A percentile compares a stretch with the other conserved stretches of the same genome.
These are phyloP conservation scores for Argyra leucocephala DNA, from an alignment of 2,888 invertebrate genomes.

Conservation along the genomic window DNA sequence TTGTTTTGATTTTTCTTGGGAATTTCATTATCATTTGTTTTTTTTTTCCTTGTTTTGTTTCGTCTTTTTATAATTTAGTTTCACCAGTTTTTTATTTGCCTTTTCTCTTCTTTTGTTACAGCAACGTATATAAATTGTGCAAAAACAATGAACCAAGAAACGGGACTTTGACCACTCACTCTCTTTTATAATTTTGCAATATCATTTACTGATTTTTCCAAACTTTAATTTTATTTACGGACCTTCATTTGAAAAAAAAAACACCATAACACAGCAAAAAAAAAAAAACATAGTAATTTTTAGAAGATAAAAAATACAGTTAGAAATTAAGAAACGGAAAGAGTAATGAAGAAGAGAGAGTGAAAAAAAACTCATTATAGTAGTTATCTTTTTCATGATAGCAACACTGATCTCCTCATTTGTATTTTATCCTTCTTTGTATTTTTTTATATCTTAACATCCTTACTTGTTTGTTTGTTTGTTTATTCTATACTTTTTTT, in stretches of 20 bases:
- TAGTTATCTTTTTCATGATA: neutral
- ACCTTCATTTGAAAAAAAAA: neutral
- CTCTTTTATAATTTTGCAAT: neutral
- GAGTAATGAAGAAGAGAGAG: too few species aligned
- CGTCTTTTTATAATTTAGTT: too few species aligned
- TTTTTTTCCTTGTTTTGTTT: neutral
- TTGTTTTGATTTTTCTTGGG: neutral
- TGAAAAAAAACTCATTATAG: neutral
- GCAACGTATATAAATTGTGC: too few species aligned
- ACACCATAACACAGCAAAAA: neutral
- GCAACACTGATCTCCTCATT: slow-evolving; percentile 3
- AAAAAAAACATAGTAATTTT: neutral
- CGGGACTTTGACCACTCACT: neutral
- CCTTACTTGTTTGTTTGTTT: too few species aligned
- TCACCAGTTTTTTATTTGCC: too few species aligned
- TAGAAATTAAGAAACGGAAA: too few species aligned
- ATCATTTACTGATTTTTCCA: neutral
- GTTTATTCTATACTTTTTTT: neutral
- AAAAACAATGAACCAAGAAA: too few species aligned
- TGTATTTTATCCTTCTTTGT: neutral
- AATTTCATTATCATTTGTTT: neutral
- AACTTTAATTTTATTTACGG: neutral
- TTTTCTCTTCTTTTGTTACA: too few species aligned
- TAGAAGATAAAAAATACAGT: neutral
- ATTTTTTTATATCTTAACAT: too few species aligned